These are phyloP conservation scores for Atethmia centrago DNA, from an alignment of 2,888 invertebrate genomes.

Conservation along the genomic window DNA sequence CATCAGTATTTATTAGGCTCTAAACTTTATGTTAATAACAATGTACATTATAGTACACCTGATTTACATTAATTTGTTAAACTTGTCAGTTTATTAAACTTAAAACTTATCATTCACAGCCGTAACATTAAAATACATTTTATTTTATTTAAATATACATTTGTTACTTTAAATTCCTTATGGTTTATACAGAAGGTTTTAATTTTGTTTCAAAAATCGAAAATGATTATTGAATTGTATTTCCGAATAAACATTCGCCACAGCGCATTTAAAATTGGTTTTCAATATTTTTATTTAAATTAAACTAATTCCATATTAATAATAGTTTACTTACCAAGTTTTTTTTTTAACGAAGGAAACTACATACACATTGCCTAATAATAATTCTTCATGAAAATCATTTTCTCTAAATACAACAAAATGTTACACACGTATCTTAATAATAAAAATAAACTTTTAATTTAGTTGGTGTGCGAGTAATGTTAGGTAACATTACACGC, in stretches of 20 bases:
- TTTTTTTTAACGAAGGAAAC: too few relatives aligned
- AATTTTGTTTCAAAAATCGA: neutral
- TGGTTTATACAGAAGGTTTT: conserved; percentile 9
- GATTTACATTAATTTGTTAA: conserved; percentile 40
- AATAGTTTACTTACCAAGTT: too few relatives aligned
- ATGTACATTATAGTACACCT: conserved; percentile 41
- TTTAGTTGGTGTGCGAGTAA: too few relatives aligned
- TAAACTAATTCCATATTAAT: too few relatives aligned
- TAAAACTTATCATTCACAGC: conserved; percentile 66
- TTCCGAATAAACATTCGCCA: neutral
- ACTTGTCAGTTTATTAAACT: conserved; percentile 60
- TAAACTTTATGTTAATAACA: conserved; percentile 43
- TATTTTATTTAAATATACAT: conserved; percentile 38
- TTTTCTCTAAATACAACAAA: neutral
- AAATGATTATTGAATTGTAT: too few relatives aligned
- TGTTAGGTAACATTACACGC: too few relatives aligned
- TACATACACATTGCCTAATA: too few relatives aligned
- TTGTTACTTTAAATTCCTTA: conserved; percentile 33
- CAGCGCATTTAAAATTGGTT: neutral
- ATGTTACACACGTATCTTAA: neutral
- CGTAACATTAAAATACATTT: conserved; percentile 58
- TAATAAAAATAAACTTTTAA: too few relatives aligned
- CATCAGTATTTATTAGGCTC: conserved; percentile 54
- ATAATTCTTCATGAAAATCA: neutral
- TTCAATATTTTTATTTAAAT: neutral